Conservation (phyloP, 2,888 invertebrate species). For the Drosophila buzzatii region DNA sequence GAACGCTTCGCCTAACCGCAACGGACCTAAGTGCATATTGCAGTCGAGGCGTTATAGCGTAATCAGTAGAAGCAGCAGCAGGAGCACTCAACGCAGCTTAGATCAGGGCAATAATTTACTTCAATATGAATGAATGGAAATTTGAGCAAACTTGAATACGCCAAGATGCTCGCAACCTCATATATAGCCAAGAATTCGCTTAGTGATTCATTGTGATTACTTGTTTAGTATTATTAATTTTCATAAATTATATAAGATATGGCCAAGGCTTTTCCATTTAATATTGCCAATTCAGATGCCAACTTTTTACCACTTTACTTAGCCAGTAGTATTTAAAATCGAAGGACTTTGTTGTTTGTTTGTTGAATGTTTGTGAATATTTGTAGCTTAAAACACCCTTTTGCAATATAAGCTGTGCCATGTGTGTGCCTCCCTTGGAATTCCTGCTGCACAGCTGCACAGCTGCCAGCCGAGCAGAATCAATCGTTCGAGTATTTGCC, state of each 20-base stretch:
- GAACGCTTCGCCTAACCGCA: slow-evolving; percentile 43
- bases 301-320: not conserved
- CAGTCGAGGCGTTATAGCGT: slow-evolving; percentile 61
- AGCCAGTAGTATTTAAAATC: slow-evolving; percentile 3
- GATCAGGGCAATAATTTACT: not conserved
- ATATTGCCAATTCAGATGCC: too few relatives aligned
- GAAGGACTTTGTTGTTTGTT: slow-evolving; percentile 13
- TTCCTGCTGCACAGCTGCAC: not conserved
- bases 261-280: too few relatives aligned
- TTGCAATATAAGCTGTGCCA: slow-evolving; percentile 17
- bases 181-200: not conserved
- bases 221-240: too few relatives aligned
- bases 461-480: not conserved
- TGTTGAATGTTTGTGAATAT: slow-evolving; percentile 13
- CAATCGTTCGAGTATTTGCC: slow-evolving; percentile 31
- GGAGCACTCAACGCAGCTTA: not conserved
- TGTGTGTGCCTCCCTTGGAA: not conserved
- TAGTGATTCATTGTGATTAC: too few relatives aligned
- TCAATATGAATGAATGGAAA: not conserved
- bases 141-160: not conserved
- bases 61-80: slow-evolving; percentile 41
- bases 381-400: slow-evolving; percentile 5
- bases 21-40: slow-evolving; percentile 24
- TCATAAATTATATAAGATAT: not conserved
- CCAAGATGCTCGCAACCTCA: not conserved